These are phyloP conservation scores for Cydia splendana DNA, from an alignment of 1,140 invertebrate genomes.

Conservation along the genomic window DNA sequence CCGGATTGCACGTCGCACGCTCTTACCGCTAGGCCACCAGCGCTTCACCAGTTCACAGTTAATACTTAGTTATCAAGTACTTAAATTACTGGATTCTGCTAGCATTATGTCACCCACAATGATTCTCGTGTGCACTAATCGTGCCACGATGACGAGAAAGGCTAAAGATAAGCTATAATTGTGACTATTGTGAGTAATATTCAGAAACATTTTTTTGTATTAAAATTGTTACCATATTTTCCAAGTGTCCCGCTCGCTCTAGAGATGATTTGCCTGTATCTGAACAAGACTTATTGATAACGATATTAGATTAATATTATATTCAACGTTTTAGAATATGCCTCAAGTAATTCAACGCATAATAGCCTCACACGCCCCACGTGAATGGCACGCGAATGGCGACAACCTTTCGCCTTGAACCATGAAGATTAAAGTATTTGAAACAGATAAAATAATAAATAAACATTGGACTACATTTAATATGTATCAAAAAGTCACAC, in stretches of 20 bases:
- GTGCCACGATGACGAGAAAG: not conserved
- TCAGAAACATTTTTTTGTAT: not conserved
- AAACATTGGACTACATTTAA: not conserved
- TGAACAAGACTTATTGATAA: not conserved
- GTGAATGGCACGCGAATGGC: not conserved
- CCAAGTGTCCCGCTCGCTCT: not conserved
- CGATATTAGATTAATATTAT: too few relatives aligned
- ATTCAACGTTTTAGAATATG: too few relatives aligned
- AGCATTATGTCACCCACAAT: not conserved
- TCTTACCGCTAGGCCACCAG: too few relatives aligned
- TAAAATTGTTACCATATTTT: not conserved
- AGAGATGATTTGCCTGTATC: not conserved
- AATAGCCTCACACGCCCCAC: not conserved
- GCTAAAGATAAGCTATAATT: too few relatives aligned
- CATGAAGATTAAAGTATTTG: not conserved
- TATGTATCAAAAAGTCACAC: too few relatives aligned
- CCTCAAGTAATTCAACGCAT: not conserved
- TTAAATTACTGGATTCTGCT: not conserved
- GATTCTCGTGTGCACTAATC: not conserved
- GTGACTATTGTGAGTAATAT: not conserved
- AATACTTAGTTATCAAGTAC: too few relatives aligned
- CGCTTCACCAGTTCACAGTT: too few relatives aligned
- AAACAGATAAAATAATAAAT: not conserved
- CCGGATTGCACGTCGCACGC: too few relatives aligned
- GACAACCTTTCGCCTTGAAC: not conserved